phyloP scores from a whole-genome alignment of 2,888 invertebrate species.

The Cryptocheilus praepositus region DNA sequence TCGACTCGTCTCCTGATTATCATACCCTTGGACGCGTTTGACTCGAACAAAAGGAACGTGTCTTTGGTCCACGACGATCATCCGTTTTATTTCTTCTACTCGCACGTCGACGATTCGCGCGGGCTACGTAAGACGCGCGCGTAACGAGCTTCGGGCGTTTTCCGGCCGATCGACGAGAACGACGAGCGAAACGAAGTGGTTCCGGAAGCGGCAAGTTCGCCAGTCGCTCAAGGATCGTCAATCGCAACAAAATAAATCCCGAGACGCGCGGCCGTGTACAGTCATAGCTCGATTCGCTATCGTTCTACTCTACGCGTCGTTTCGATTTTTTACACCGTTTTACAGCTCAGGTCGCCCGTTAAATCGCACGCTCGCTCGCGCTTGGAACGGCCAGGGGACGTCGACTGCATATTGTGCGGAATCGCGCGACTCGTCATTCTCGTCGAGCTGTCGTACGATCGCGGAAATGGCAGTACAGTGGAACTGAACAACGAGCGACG shows the following conservation, averaged over 20 bases:
- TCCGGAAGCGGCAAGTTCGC: too few species aligned
- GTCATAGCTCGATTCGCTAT: slow-evolving; percentile 41
- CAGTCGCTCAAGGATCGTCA: not conserved
- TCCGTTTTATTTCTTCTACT: not conserved
- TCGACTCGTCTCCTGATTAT: too few species aligned
- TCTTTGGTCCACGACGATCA: not conserved
- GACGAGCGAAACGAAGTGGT: not conserved
- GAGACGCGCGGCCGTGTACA: not conserved
- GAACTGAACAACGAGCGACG: too few species aligned
- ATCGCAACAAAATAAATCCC: not conserved
- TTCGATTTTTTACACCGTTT: slow-evolving; percentile 57
- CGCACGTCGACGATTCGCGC: not conserved
- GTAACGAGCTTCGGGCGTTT: too few species aligned
- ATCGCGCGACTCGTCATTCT: too few species aligned
- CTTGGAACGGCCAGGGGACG: too few species aligned
- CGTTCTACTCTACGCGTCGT: slow-evolving; percentile 39
- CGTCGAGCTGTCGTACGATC: too few species aligned
- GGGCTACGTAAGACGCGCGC: not conserved
- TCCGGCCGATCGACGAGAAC: slow-evolving; percentile 5
- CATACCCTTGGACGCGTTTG: too few species aligned
- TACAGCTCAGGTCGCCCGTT: slow-evolving; percentile 25
- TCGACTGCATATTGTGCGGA: too few species aligned
- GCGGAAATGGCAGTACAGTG: too few species aligned
- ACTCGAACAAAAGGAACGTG: not conserved
- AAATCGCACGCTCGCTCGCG: too few species aligned